These are phyloP conservation scores for Drosophila erecta DNA, from an alignment of 1,140 invertebrate species.

Conservation along the genomic window DNA sequence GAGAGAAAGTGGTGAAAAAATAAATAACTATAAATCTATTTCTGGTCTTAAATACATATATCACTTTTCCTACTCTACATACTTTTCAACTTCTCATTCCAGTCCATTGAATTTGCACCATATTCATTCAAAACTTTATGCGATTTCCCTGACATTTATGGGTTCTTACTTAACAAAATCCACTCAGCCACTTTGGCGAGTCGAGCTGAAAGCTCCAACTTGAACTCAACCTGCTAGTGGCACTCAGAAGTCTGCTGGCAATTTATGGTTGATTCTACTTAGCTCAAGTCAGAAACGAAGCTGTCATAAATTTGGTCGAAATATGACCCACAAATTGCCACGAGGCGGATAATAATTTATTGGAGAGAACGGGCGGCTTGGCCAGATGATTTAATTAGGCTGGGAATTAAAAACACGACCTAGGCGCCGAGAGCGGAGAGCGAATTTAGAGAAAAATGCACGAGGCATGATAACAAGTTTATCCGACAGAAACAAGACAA, in stretches of 20 bases:
- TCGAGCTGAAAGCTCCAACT: conserved; percentile 27
- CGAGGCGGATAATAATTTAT: conserved; percentile 54
- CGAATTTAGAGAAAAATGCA: conserved; percentile 3
- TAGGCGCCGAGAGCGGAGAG: conserved; percentile 32
- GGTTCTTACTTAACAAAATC: conserved; percentile 15
- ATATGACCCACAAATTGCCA: conserved; percentile 49
- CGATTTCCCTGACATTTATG: conserved; percentile 29
- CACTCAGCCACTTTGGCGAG: conserved; percentile 32
- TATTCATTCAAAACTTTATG: conserved; percentile 25
- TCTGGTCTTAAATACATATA: too few relatives aligned
- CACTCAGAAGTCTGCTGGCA: conserved; percentile 43
- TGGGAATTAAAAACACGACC: conserved; percentile 70
- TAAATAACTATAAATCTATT: not conserved
- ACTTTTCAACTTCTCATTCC: too few relatives aligned
- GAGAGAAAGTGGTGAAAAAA: conserved; percentile 19
- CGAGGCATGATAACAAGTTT: conserved; percentile 27
- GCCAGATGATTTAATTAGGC: conserved; percentile 71
- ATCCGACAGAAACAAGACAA: conserved; percentile 55
- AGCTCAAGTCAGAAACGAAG: conserved; percentile 50
- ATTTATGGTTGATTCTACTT: conserved; percentile 75
- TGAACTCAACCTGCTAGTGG: conserved; percentile 42
- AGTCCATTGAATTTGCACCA: conserved; percentile 21
- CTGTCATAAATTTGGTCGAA: conserved; percentile 68
- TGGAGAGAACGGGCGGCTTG: conserved; percentile 4
- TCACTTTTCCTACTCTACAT: too few relatives aligned